A percentile compares a stretch with the other conserved stretches of the same genome.
Conservation (phyloP, 2,888 invertebrate genomes). For the Caenorhabditis sp. region DNA sequence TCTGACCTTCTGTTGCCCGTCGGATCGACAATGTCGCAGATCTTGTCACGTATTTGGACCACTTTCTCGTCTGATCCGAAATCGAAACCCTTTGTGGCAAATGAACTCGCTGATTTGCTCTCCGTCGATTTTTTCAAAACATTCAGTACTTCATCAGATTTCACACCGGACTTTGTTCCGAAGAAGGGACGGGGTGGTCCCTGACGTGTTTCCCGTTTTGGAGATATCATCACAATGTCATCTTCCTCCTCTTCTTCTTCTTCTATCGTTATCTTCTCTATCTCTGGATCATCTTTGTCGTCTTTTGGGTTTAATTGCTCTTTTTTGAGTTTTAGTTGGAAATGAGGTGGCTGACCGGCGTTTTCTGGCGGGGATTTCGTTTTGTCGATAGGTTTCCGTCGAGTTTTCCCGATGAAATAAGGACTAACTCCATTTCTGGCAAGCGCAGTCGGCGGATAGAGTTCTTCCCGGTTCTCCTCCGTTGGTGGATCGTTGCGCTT, state of each 20-base stretch:
- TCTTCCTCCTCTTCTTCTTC: slow-evolving; percentile 46
- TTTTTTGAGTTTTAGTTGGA: neutral
- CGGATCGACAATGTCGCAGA: slow-evolving; percentile 56
- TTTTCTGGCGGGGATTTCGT: neutral
- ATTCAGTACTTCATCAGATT: neutral
- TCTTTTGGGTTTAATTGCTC: neutral
- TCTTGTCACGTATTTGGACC: slow-evolving; percentile 37
- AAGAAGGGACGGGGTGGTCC: slow-evolving; percentile 15
- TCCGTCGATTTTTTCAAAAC: slow-evolving; percentile 11
- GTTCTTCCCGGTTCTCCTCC: slow-evolving; percentile 37
- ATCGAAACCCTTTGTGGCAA: slow-evolving; percentile 33
- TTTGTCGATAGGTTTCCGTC: slow-evolving; percentile 15
- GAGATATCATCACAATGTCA: neutral
- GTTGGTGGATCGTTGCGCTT: slow-evolving; percentile 29
- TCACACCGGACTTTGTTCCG: slow-evolving; percentile 31
- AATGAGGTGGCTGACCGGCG: slow-evolving; percentile 1
- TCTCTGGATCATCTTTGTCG: slow-evolving; percentile 9
- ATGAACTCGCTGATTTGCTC: slow-evolving; percentile 2
- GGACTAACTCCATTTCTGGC: slow-evolving; percentile 57
- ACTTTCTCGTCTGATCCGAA: slow-evolving; percentile 51
- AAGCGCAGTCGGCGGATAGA: slow-evolving; percentile 57
- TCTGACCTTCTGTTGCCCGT: slow-evolving; percentile 35
- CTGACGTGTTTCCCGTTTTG: slow-evolving; percentile 1
- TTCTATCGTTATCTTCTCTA: slow-evolving; percentile 52
- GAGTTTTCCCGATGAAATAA: slow-evolving; percentile 59